Percentiles rank a stretch among this genome's conserved stretches.
Conservation (phyloP, 35 echinoderm and acorn worm genomes). For the Holothuria glaberrima region DNA sequence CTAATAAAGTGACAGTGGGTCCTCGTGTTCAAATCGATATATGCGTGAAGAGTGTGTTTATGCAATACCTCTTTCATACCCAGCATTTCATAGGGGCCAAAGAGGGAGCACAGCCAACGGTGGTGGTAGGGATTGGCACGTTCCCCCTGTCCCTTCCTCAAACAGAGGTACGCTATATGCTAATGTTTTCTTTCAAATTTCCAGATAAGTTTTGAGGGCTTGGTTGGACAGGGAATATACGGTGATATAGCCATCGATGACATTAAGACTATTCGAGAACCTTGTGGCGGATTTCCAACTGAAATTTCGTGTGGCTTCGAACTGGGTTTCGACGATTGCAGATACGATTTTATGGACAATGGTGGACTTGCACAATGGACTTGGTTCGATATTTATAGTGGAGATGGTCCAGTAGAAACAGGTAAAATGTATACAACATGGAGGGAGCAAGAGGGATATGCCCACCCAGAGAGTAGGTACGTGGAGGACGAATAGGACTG, state of each 20-base stretch:
- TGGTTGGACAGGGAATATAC: constrained; percentile 50
- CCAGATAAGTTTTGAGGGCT: constrained; percentile 81
- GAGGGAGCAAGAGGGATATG: not conserved
- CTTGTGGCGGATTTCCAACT: constrained; percentile 60
- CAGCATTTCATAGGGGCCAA: no score
- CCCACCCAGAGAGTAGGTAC: no score
- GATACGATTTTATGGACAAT: not conserved
- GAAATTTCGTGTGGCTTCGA: constrained; percentile 54
- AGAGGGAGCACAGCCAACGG: no score
- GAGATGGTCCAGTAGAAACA: no score
- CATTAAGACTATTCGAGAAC: constrained; percentile 64
- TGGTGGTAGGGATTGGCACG: no score
- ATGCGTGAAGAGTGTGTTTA: no score
- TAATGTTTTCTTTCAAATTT: not conserved
- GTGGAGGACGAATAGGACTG: not conserved
- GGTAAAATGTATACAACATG: not conserved
- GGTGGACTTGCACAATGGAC: not conserved
- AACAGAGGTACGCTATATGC: no score
- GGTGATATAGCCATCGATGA: constrained; percentile 97
- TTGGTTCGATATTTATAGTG: constrained; percentile 41
- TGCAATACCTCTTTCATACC: no score
- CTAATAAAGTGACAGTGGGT: no score
- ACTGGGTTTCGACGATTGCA: constrained; percentile 40
- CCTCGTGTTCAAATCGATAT: no score
- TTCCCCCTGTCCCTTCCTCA: no score